Evolutionary conservation across 2,113 vertebrate genomes (phyloP), one percentile per base, ranked within the genome.

Genomic region (Hassar affinis): DNA sequence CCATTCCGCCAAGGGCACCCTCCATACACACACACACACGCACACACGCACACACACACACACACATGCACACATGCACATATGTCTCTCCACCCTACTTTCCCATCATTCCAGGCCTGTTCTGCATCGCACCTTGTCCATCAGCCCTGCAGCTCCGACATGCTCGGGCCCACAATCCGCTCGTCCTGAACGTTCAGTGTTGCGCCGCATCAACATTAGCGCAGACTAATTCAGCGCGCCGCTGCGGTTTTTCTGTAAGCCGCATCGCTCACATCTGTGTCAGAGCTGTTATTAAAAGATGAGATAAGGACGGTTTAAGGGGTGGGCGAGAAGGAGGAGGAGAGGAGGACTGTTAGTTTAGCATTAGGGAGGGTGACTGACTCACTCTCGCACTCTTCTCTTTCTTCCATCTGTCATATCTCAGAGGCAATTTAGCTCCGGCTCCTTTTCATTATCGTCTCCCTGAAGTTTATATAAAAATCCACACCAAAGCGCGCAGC

Each of bases 61-160:
- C 22, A 68, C 47, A 51, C 45, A 54, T 49, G 71, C 64, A 69
- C 49, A 30, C 25, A 9, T 10, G 10, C 62, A 80, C 30, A 80
- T 11, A 51, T 18, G 9, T 27, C 76, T 71, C 83, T 87, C 7
- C 83, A 87, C 76, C 52, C 38, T 59, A 9, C 47, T 83, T 93
- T 92, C 90, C 90, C 90, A 92, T 91, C 91, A 91, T 91, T 90
- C 90, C 85, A 68, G 89, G 79, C 74, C 90, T 85, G 90, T 90
- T 87, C 88, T 86, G 79, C 85, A 91, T 89, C 84, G 90, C 86
- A 87, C 88, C 90, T 89, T 88, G 91, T 89, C 91, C 92, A 92
- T 91, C 90, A 90, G 91, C 90, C 90, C 91, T 93, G 90, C 91
- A 91, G 93, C 89, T 87, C 91, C 51, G 85, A 92, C 93, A 93